These are phyloP conservation scores for Orchesellides sinensis DNA, from an alignment of 2,888 invertebrate species.

Conservation along the genomic window DNA sequence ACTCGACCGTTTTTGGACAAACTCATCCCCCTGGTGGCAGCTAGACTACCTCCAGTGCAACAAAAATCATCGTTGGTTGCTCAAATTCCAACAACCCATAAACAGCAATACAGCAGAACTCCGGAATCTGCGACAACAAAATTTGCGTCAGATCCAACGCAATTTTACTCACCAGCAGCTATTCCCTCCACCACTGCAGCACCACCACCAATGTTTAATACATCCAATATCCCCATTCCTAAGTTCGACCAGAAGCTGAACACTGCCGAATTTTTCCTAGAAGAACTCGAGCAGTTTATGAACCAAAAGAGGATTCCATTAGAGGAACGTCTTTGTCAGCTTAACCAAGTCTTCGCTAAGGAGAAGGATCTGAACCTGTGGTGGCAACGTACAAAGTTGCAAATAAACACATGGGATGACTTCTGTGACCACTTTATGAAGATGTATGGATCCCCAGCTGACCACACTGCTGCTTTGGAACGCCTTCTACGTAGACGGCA, in stretches of 20 bases:
- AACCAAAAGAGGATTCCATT: background rate
- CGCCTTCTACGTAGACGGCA: constrained; percentile 2
- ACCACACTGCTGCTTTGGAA: background rate
- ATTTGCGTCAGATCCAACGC: no score
- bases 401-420: background rate
- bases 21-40: no score
- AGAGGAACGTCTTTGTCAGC: background rate
- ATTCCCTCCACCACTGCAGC: no score
- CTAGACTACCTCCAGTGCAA: no score
- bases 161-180: no score
- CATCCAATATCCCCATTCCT: constrained; percentile 9
- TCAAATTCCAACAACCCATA: no score
- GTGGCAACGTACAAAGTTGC: constrained; percentile 39
- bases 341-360: constrained; percentile 19
- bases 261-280: constrained; percentile 26
- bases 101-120: no score
- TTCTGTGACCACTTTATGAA: constrained; percentile 15
- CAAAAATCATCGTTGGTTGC: no score
- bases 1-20: no score
- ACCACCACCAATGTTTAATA: no score
- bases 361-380: constrained; percentile 28
- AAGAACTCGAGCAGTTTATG: constrained; percentile 16
- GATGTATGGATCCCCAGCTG: constrained; percentile 32
- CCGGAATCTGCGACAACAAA: no score
- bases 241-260: constrained; percentile 28